Percentiles rank a stretch among this genome's conserved stretches.
phyloP scores from a whole-genome alignment of 1,140 invertebrate genomes.

The Dreissena polymorpha region DNA sequence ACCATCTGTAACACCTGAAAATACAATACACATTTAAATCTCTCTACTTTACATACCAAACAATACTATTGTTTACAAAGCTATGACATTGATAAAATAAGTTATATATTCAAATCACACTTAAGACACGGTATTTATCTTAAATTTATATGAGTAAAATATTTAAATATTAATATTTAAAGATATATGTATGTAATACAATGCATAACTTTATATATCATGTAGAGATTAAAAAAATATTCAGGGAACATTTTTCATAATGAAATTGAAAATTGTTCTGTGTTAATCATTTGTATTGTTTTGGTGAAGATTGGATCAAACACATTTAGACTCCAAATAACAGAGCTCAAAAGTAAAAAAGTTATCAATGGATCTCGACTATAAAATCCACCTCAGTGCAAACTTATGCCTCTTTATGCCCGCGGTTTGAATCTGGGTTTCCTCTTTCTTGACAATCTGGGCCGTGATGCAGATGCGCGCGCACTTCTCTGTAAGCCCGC shows the following conservation, averaged over 20 bases:
- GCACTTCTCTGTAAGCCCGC: constrained; percentile 71
- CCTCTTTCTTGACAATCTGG: constrained; percentile 63
- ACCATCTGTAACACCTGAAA: constrained; percentile 61
- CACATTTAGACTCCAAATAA: not conserved
- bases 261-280: not conserved
- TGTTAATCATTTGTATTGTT: not conserved
- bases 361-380: not conserved
- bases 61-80: no score
- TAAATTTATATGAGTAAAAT: no score
- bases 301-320: not conserved
- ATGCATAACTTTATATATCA: not conserved
- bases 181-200: no score
- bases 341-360: not conserved
- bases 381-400: constrained; percentile 68
- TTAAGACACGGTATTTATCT: no score
- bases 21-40: not conserved
- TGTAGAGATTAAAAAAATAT: not conserved
- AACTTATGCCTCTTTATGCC: constrained; percentile 74
- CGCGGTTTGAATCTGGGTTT: constrained; percentile 63
- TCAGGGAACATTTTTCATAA: not conserved
- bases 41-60: no score
- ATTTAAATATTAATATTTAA: not conserved
- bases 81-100: no score
- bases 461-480: constrained; percentile 74
- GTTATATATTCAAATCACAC: no score